Base-by-base conservation (phyloP, 2,113 vertebrate genomes). In the Nymphicus hollandicus region DNA sequence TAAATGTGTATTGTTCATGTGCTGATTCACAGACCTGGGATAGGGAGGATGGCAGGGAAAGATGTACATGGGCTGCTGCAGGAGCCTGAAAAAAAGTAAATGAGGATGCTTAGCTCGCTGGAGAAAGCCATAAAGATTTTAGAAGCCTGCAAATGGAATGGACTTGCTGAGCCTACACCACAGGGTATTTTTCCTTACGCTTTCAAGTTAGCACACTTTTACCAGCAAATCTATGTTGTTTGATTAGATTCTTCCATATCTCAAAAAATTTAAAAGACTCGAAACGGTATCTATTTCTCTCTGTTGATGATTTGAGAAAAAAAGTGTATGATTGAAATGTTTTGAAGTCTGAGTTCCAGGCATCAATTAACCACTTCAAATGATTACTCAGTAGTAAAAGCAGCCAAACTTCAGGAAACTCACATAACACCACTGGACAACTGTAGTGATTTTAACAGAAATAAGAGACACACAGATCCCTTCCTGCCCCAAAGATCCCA, bases 381-480 rank as follows among this genome's bases (percentile, higher is more conserved):
- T 10, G 1, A 53, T 41, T 44, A 33, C 2, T 35, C 17, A 5
- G 12, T 35, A 61, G 76, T 28, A 50, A 88, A 80, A 61, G 15
- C 25, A 78, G 8, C 3, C 50, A 37, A 46, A 63, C 8, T 69
- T 56, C 39, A 46, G 28, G 44, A 44, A 84, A 60, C 31, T 31
- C 31, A 19, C 22, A 33, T 7, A n/a, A 10, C 7, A 46, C 23
- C 11, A 25, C 4, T 8, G 55, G 3, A 17, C 3, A 90, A 17
- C 2, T 39, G 9, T 3, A n/a, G 11, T 47, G 27, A 16, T 66
- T 81, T 83, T 43, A 73, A 10, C 0, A 46, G 41, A 50, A 65
- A 55, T 37, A 17, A 43, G 15, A 46, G 3, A 35, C 7, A 33
- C 2, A 49, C 1, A 53, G 3, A 10, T 31, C 5, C 8, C 2